Evolutionary conservation across 1,140 invertebrate genomes (phyloP), one percentile per base, ranked within the genome.

Genomic region (Mya arenaria): DNA sequence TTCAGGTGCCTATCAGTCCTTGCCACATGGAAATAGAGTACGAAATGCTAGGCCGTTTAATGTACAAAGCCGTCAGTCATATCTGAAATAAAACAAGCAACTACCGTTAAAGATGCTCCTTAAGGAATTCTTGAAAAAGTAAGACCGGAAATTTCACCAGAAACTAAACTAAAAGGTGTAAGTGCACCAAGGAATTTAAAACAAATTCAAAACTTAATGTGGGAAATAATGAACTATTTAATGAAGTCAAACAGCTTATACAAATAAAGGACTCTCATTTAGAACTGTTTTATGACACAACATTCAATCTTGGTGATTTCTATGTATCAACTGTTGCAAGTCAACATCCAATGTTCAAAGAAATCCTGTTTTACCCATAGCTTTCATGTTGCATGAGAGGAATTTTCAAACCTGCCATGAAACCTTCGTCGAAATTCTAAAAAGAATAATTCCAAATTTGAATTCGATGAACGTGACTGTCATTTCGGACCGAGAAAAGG

Each of bases 291-390:
- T 74, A 62, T 41, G 56, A 74, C 55, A 72, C 68, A 55, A 72
- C 48, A 19, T 72, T 72, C 36, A 72, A 72, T 56, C 48, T 72
- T 6, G 68, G 68, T 30, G 68, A 72, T 36, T 72, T 72, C 55
- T 72, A 72, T 34, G 68, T 56, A 28, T 72, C 68, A 1, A 30
- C 66, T 10, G 32, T 72, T 6, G 68, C 68, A 32, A 55, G 48
- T n/a, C 68, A 72, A 62, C 72, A 74, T 41, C 72, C 52, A 13
- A 60, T 74, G 32, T 74, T 74, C n/a, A 74, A 74, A 34, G 55
- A 62, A 74, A 23, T 37, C 72, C 72, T 30, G 56, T 62, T 8
- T 1, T 74, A 30, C 72, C 52, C 8, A 74, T 62, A 19, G 72
- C 72, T 39, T 74, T 74, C 60, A 74, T 74, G 72, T 15, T 74